Base-by-base conservation (phyloP, 1,140 invertebrate species). In the Muscidifurax raptorellus region DNA sequence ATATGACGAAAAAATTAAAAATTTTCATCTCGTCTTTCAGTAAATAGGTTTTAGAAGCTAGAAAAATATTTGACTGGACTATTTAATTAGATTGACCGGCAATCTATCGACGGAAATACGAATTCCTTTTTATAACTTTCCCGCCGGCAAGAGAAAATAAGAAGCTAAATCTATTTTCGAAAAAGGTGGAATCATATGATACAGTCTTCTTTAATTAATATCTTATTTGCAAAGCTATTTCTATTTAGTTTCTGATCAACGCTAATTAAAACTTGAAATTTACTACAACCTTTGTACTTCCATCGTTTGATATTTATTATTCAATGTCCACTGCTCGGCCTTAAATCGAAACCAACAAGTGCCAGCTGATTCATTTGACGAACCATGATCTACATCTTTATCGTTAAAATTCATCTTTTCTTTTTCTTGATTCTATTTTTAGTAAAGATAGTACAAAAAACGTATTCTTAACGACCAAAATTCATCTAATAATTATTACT, bases 351-450 rank as follows among this genome's bases (percentile, higher is more conserved):
- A 79, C 1, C 22, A 79, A n/a, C 36, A 32, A 25, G 64, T 36
- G 30, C 78, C 36, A 44, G 25, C 15, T 12, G 25, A 80, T 80
- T 69, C 25, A 18, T 25, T 69, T n/a, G n/a, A 67, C 15, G 27
- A 79, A 79, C 47, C 30, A 69, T 27, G 15, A 36, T 74, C 71
- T 74, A 74, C 15, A 28, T 30, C 32, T 30, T 77, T 40, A 30
- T 28, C 36, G 1, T 82, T 87, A 87, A 88, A 87, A 87, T 87
- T 87, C 74, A 74, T 86, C 75, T 80, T 12, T 80, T 52, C 72
- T 82, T 87, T 84, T 25, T 81, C 15, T 69, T 28, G 25, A 18
- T 77, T 15, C 18, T 44, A 18, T 32, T 71, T 64, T 59, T 64
- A 79, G 67, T 66, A 74, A 28, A 59, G 10, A 40, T 47, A 74